phyloP scores from a whole-genome alignment of 1,140 invertebrate species.

The Bombus superbus region DNA sequence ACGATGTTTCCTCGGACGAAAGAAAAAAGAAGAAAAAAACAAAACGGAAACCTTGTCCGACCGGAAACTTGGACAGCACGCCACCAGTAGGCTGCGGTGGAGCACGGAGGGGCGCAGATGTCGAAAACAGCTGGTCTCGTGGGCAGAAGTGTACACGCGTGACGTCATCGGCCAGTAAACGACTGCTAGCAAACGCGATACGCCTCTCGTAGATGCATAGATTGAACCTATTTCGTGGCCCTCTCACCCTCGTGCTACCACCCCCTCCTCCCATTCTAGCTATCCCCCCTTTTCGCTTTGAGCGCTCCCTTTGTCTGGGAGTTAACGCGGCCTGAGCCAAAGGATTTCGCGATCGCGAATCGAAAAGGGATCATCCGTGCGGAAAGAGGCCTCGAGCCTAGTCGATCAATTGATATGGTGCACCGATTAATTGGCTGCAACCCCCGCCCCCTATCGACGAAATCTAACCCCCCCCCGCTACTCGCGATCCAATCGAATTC shows the following conservation, averaged over 20 bases:
- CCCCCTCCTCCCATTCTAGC: background rate
- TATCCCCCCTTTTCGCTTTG: background rate
- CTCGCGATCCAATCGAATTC: background rate
- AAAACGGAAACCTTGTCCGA: background rate
- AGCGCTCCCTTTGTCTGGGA: background rate
- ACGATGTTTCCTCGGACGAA: background rate
- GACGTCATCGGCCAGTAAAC: constrained; percentile 50
- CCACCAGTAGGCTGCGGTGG: background rate
- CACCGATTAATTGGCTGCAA: constrained; percentile 42
- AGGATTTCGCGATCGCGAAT: constrained; percentile 25
- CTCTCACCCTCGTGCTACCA: background rate
- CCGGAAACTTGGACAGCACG: constrained; percentile 10
- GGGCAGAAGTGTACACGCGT: constrained; percentile 28
- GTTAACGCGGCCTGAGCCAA: background rate
- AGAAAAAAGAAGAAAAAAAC: background rate
- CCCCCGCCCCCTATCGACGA: background rate
- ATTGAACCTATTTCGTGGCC: constrained; percentile 51
- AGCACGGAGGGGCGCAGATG: constrained; percentile 54
- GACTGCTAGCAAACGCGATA: constrained; percentile 42
- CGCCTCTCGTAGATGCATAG: constrained; percentile 55
- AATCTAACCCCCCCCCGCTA: background rate
- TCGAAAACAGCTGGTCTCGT: constrained; percentile 68
- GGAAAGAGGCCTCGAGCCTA: constrained; percentile 29
- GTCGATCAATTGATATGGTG: constrained; percentile 44
- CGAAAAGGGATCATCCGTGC: constrained; percentile 37